These are phyloP conservation scores for Drosophila parvula DNA, from an alignment of 1,140 invertebrate species.

Conservation along the genomic window DNA sequence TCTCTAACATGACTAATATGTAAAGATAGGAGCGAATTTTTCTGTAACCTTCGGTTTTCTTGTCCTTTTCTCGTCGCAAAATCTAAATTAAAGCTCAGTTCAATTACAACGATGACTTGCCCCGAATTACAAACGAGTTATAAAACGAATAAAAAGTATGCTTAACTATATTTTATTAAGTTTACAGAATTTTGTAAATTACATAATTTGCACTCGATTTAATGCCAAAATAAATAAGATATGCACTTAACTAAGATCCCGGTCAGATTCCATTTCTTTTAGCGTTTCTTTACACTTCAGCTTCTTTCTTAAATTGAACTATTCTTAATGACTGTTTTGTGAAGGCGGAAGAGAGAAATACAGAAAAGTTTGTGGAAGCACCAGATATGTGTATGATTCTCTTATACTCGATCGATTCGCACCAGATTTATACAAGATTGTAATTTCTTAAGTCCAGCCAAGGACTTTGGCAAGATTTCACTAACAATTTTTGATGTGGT, in stretches of 20 bases:
- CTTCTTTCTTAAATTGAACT: constrained; percentile 76
- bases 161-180: constrained; percentile 58
- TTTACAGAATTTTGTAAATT: constrained; percentile 67
- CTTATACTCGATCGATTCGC: constrained; percentile 37
- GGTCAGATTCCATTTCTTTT: constrained; percentile 32
- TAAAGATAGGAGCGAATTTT: no score
- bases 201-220: constrained; percentile 46
- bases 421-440: constrained; percentile 59
- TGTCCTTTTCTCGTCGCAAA: no score
- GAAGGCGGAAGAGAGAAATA: constrained; percentile 69
- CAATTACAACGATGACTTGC: background rate
- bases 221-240: constrained; percentile 75
- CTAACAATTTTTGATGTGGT: constrained; percentile 67
- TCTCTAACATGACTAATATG: no score
- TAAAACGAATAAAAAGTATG: background rate
- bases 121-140: background rate
- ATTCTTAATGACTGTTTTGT: constrained; percentile 80
- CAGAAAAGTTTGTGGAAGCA: constrained; percentile 69
- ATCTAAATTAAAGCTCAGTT: no score
- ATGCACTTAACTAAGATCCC: constrained; percentile 60
- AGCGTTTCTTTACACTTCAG: constrained; percentile 46
- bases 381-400: constrained; percentile 55
- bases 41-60: no score
- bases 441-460: constrained; percentile 45
- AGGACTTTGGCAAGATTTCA: constrained; percentile 73